Evolutionary conservation across 2,113 vertebrate genomes (phyloP), one percentile per base, ranked within the genome.

Genomic region (Lamprologus ornatipinnis): DNA sequence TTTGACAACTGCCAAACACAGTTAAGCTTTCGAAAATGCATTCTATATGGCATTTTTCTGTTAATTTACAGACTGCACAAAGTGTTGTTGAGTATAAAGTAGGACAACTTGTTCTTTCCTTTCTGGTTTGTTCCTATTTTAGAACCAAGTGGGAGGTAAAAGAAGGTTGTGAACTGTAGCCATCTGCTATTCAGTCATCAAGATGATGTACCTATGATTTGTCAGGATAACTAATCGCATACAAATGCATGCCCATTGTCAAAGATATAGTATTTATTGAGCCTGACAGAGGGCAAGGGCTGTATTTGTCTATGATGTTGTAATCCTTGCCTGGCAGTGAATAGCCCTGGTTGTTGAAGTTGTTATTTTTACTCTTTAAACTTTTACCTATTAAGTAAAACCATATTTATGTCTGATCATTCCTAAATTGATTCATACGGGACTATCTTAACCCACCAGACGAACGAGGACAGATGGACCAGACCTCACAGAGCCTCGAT

Each of bases 41-140:
- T 51, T 1, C 28, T 78, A 1, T 51, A 51, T 13, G 45, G 45
- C 3, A 51, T 31, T 78, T 49, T 78, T 31, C 42, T 55, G 13
- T 75, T 63, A 35, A 87, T 85, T 92, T 63, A 31, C 23, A 85
- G 80, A 80, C 33, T 47, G 28, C 51, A 49, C 45, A 81, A 78
- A 86, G 42, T 60, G 75, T 14, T 81, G 37, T 80, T 60, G 42
- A 26, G 28, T 81, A 51, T 37, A 84, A 92, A 91, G 80, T 87
- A 88, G 84, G 88, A 51, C 88, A 83, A 70, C 73, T 58, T 90
- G 85, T 87, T 87, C 58, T 78, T 85, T 88, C 47, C 21, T 49
- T 82, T 80, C 40, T 54, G 33, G 19, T 88, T 85, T 83, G 68
- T 85, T 88, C 73, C 55, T 79, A 51, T 85, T 90, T 87, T 87